A percentile compares a stretch with the other conserved stretches of the same genome.
phyloP scores from a whole-genome alignment of 2,113 vertebrate species.

The Ciconia boyciana region DNA sequence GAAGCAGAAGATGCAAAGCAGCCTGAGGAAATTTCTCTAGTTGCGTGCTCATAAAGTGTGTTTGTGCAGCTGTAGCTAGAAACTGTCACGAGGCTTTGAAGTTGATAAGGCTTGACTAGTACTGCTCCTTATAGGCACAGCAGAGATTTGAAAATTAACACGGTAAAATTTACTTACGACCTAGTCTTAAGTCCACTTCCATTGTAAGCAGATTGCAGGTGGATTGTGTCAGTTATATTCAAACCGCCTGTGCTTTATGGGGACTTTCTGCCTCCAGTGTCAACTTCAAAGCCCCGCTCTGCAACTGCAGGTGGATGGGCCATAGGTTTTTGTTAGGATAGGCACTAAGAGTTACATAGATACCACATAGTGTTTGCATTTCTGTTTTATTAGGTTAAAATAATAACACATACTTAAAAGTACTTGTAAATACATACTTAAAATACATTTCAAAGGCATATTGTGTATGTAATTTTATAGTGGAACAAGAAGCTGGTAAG shows the following conservation, averaged over 20 bases:
- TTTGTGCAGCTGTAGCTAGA: neutral
- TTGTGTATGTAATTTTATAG: neutral
- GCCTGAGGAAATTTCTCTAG: neutral
- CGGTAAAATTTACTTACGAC: neutral
- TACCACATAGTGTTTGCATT: neutral
- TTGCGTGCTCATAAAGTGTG: neutral
- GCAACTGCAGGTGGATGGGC: neutral
- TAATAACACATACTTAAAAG: neutral
- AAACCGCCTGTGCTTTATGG: neutral
- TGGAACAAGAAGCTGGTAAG: neutral
- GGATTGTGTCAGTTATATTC: neutral
- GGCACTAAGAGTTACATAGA: neutral
- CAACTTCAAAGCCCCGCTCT: neutral
- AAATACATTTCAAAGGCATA: neutral
- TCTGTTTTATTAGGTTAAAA: neutral
- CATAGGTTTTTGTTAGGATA: neutral
- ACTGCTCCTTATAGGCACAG: neutral
- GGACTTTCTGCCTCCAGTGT: neutral
- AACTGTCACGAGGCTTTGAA: neutral
- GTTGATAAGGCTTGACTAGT: neutral
- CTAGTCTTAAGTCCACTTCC: neutral
- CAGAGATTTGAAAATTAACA: neutral
- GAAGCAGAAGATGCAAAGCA: slow-evolving; percentile 10
- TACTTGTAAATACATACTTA: neutral
- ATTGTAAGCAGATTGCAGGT: neutral